Evolutionary conservation across 1,140 invertebrate species (phyloP), one percentile per base, ranked within the genome.

Genomic region (Ruditapes philippinarum): DNA sequence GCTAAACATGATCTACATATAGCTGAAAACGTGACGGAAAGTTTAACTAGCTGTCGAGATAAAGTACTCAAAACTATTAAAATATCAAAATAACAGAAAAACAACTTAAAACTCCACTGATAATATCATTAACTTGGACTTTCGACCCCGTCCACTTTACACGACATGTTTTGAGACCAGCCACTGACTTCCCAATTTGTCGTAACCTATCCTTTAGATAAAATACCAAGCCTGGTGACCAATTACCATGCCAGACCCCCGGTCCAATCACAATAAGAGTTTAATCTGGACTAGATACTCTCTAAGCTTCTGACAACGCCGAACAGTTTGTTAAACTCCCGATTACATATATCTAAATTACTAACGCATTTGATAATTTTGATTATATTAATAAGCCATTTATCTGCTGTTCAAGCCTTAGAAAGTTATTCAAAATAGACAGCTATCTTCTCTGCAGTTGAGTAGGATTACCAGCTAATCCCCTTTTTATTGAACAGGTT

Each of bases 321-420:
- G 0, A 14, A 51, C 28, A 70, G 33, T 42, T 70, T 42, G 45
- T n/a, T 28, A 78, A 45, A 70, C 38, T 65, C 12, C 31, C 45
- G 65, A 49, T 86, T 74, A 86, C 51, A 57, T 76, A 86, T 78
- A 86, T 62, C 84, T 86, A 86, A 76, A 86, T 86, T 78, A 78
- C 84, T 76, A 74, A 74, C 84, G 38, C 40, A 86, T 86, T 86
- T 86, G 70, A 76, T 78, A 86, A 86, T n/a, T 86, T 76, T 86
- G 84, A 74, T 86, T 86, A 86, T 65, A 86, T 86, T 57, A 76
- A 76, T 49, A 86, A 86, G 73, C 51, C 57, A 86, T 86, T 86
- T 86, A 86, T 86, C 84, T 78, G 73, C 42, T 76, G 42, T 60
- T 76, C 70, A 19, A 86, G 49, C 84, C 36, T 51, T 42, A 36